Evolutionary conservation across 2,113 vertebrate genomes (phyloP), one percentile per base, ranked within the genome.

Genomic region (Myocastor coypus): DNA sequence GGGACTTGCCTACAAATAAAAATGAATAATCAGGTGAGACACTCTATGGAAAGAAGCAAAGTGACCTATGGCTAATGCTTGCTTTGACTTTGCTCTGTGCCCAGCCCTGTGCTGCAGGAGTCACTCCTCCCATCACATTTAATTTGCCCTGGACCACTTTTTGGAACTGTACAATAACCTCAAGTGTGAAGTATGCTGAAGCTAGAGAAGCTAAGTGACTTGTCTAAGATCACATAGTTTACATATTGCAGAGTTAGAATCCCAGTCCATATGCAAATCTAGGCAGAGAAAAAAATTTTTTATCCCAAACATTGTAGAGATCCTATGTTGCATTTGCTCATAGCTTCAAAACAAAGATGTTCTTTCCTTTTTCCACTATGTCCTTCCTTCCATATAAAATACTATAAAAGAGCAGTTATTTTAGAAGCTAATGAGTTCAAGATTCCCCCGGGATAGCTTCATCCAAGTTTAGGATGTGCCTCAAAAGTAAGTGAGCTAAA

Each of bases 401-500:
- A 78, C 28, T 89, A 55, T 89, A 20, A 83, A 87, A 93, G 14
- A 68, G 19, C 17, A 20, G 6, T 66, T 88, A 68, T 16, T 42
- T 30, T 28, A 75, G 87, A 83, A 28, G 9, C 7, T 22, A 80
- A 7, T 59, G 32, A 90, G 19, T 83, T 85, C 52, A 59, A 57
- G 55, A 57, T 61, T 91, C 40, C 14, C 34, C 34, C 66, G 46
- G 22, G 42, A 66, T 75, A 90, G 64, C 66, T 82, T 12, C 57
- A 87, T 32, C 42, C 5, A 93, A 77, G 16, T 40, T 87, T 68
- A 63, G 73, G 34, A 95, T n/a, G 19, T 63, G 30, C 26, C 50
- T 96, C 40, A 57, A n/a, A 95, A 78, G 22, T 50, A 68, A 83
- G 75, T 69, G 77, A 80, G 26, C 59, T 77, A 46, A 81, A 88